Evolutionary conservation across 1,140 invertebrate genomes (phyloP).

Genomic region (Coenobita brevimanus): DNA sequence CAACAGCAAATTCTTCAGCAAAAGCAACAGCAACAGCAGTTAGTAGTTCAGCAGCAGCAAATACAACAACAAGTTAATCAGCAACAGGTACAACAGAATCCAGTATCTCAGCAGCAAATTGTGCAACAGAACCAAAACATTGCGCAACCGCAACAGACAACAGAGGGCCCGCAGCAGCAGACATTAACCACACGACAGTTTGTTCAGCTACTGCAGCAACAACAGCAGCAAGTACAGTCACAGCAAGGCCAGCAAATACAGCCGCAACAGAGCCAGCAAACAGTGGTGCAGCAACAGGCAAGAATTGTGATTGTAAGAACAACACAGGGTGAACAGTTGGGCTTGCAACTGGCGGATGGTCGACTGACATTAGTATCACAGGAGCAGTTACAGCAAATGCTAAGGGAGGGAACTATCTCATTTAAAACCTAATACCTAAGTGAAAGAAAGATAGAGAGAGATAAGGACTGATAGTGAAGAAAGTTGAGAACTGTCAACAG

Average conservation of each 20-base stretch:
- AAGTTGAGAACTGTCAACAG: too few species aligned
- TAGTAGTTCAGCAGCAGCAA: slow-evolving; percentile 10
- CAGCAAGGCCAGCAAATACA: not conserved
- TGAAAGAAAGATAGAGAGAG: too few species aligned
- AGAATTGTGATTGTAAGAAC: slow-evolving; percentile 54
- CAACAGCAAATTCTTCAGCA: slow-evolving; percentile 33
- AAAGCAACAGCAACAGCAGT: slow-evolving; percentile 31
- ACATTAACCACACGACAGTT: not conserved
- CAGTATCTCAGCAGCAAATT: not conserved
- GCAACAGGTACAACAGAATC: slow-evolving; percentile 20
- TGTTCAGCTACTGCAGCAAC: slow-evolving; percentile 3
- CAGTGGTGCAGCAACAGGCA: slow-evolving; percentile 47
- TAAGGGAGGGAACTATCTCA: slow-evolving; percentile 39
- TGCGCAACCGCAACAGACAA: slow-evolving; percentile 28
- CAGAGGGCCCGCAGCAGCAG: slow-evolving; percentile 39
- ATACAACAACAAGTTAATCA: not conserved
- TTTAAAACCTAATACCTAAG: slow-evolving; percentile 21
- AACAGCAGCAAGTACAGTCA: not conserved
- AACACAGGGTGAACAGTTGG: slow-evolving; percentile 55
- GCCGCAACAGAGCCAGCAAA: slow-evolving; percentile 37
- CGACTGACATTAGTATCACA: slow-evolving; percentile 49
- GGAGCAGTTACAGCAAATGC: slow-evolving; percentile 46
- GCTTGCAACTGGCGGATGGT: slow-evolving; percentile 48
- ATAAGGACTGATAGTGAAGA: too few species aligned
- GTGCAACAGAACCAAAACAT: slow-evolving; percentile 24